These are phyloP conservation scores for Eptatretus atami DNA, from an alignment of 2,797 vertebrate genomes.

Conservation along the genomic window DNA sequence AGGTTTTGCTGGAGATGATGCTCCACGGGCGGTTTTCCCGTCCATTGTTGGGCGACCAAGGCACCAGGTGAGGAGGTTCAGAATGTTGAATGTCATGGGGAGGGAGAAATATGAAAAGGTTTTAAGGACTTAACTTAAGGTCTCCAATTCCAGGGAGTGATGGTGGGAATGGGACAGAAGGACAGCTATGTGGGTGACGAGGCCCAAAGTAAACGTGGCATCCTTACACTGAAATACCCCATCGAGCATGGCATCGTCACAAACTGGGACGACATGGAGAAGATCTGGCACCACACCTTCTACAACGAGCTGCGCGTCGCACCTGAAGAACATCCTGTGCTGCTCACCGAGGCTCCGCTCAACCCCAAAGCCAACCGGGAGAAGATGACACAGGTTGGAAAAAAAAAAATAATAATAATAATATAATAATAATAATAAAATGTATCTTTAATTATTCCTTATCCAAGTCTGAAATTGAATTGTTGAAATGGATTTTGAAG, in stretches of 20 bases:
- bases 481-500: no score
- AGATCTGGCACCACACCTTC: slow-evolving; percentile 4
- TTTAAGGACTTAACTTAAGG: no score
- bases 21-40: not conserved
- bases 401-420: no score
- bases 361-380: slow-evolving; percentile 4
- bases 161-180: slow-evolving; percentile 94
- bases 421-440: no score
- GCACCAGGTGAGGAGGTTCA: not conserved
- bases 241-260: slow-evolving; percentile 95
- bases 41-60: slow-evolving; percentile 1
- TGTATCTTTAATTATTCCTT: no score
- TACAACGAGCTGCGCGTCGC: slow-evolving; percentile 4
- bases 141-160: slow-evolving; percentile 30
- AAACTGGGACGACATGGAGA: slow-evolving; percentile 96
- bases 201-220: slow-evolving; percentile 74
- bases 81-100: no score
- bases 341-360: slow-evolving; percentile 1
- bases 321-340: not conserved
- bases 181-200: slow-evolving; percentile 82
- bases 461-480: no score
- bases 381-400: not conserved
- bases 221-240: slow-evolving; percentile 82
- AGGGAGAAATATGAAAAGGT: no score
- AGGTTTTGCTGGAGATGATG: slow-evolving; percentile 3